These are phyloP conservation scores for Nematopogon swammerdamellus DNA, from an alignment of 2,888 invertebrate genomes.

Conservation along the genomic window DNA sequence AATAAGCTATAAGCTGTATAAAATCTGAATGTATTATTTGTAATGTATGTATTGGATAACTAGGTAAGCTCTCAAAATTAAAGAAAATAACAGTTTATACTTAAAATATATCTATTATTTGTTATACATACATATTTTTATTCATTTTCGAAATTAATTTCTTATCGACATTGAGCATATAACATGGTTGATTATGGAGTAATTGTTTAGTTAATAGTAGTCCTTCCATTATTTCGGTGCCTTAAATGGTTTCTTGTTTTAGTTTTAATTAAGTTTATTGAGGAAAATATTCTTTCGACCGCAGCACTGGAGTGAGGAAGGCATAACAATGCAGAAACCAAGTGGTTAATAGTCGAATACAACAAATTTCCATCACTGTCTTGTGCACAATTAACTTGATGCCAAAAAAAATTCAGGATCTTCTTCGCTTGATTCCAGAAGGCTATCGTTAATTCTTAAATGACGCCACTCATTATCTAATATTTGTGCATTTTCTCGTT, in stretches of 20 bases:
- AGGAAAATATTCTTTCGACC: conserved; percentile 1
- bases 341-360: background rate
- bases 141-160: background rate
- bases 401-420: background rate
- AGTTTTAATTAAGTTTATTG: conserved; percentile 1
- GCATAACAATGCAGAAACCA: conserved; percentile 1
- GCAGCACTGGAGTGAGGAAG: conserved; percentile 1
- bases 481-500: too few species aligned
- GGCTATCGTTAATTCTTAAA: too few species aligned
- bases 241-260: conserved; percentile 1
- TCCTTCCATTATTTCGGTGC: background rate
- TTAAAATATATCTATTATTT: too few species aligned
- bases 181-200: background rate
- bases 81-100: too few species aligned
- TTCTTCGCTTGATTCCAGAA: too few species aligned
- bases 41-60: too few species aligned
- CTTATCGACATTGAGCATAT: background rate
- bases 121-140: background rate
- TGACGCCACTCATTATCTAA: too few species aligned
- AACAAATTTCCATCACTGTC: background rate
- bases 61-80: too few species aligned
- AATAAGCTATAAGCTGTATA: too few species aligned
- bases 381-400: background rate
- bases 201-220: conserved; percentile 1
- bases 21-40: too few species aligned